Base-by-base conservation (phyloP, 2,113 vertebrate genomes). In the Esox niger region DNA sequence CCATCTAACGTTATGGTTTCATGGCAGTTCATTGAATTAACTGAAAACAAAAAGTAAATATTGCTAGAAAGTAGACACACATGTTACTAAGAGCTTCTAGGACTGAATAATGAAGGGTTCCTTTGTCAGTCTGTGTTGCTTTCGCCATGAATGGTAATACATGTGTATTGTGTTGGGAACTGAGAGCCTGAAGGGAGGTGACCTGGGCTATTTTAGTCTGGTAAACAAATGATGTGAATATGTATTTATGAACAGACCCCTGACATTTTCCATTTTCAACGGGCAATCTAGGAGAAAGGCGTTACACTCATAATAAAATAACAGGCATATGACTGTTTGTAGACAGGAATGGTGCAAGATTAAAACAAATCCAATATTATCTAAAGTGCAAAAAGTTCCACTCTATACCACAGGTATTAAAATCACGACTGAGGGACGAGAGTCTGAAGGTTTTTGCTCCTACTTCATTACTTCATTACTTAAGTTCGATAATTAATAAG, bases 171-270 rank as follows among this genome's bases (percentile, higher is more conserved):
- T 56, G 54, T 17, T 30, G 32, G 31, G 20, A 38, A 7, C 21
- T 11, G 33, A 2, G 4, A 1, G 33, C 61, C 25, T 47, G 15
- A 31, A 65, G 3, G 47, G 47, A 32, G 63, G 5, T 9, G 32
- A 29, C 20, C 3, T 17, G 31, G 15, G 7, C 29, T 58, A 67
- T 58, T 68, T 13, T n/a, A 29, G 15, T 60, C 56, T 15, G 27
- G 21, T 68, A 68, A 47, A 10, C 26, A 31, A 56, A 72, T 33
- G 6, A 30, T 20, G 61, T 6, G 46, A 26, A 55, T 20, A 26
- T 38, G 49, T 0, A 25, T 62, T 38, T 35, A 38, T 32, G n/a
- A 21, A 62, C 66, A 63, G 38, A 43, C 38, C 15, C 3, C 38
- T 15, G 11, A 43, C 38, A 43, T 43, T 43, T 4, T 54, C 56